These are phyloP conservation scores for Diachasma alloeum DNA, from an alignment of 1,140 invertebrate species.

Conservation along the genomic window DNA sequence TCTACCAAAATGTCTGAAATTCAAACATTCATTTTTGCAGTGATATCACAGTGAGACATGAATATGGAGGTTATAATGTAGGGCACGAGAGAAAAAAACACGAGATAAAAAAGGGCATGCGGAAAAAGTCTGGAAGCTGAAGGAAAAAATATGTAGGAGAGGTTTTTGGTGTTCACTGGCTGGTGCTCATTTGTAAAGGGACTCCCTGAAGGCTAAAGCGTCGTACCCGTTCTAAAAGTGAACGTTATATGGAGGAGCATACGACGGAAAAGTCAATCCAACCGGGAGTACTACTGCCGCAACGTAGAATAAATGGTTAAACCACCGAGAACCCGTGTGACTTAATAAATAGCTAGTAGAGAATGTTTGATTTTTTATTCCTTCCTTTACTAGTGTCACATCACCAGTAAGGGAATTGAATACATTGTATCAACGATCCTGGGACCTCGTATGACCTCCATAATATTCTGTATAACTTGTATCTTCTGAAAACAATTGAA, in stretches of 20 bases:
- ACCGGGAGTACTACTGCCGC: constrained; percentile 28
- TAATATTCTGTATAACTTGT: too few species aligned
- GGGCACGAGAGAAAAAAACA: neutral
- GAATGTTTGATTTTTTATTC: neutral
- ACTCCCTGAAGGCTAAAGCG: neutral
- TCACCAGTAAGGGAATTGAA: neutral
- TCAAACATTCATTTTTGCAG: too few species aligned
- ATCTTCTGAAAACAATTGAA: too few species aligned
- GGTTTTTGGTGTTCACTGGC: neutral
- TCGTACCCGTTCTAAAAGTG: constrained; percentile 2
- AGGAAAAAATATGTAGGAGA: neutral
- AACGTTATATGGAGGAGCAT: neutral
- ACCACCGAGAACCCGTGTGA: constrained; percentile 31
- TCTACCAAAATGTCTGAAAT: too few species aligned
- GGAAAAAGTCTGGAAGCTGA: too few species aligned
- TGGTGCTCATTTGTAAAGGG: neutral
- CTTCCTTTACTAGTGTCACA: neutral
- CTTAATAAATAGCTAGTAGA: constrained; percentile 43
- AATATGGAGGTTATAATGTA: neutral
- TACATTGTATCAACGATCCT: neutral
- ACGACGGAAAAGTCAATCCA: constrained; percentile 40
- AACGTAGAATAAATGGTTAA: constrained; percentile 43
- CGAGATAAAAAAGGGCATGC: neutral
- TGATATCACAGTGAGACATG: too few species aligned
- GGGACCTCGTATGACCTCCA: too few species aligned